Evolutionary conservation across 2,113 vertebrate genomes (phyloP), one percentile per base, ranked within the genome.

Genomic region (Corythornis madagascariensis): DNA sequence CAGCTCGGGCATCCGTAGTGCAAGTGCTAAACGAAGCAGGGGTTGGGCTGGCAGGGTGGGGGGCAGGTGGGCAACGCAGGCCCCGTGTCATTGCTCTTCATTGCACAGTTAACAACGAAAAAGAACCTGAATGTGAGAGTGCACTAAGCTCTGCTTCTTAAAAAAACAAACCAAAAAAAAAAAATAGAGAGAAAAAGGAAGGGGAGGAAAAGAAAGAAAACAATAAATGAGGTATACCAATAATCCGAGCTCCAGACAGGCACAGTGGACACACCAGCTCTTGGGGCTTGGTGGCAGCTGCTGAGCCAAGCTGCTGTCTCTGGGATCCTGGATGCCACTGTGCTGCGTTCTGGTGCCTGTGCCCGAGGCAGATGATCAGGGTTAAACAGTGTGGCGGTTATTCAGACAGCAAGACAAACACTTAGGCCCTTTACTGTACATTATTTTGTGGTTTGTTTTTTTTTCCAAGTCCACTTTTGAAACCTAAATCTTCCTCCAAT

Each of bases 191-290:
- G 22, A 22, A 5, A 9, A 33, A 22, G 56, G 13, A 22, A 10
- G 7, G 9, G 22, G 2, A 1, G 1, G 10, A 47, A 71, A 43
- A 24, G 13, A 4, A 64, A 16, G 7, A 25, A 53, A 55, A 78
- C 14, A 28, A n/a, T 94, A 17, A n/a, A n/a, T 94, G 96, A 98
- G 97, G 97, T 97, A 97, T 95, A 28, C 48, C 92, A 72, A 90
- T 74, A 66, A 57, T 5, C 3, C 2, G 90, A 65, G 79, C 61
- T 86, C 71, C 53, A 26, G 67, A 17, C n/a, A 45, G 74, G 76
- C 85, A 52, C 83, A 17, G 69, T 24, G 70, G 53, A 16, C 16
- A 28, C 60, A 15, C 59, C 93, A 56, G 60, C 79, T 31, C 79
- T 28, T 7, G 86, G 47, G 56, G 13, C 70, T 15, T 11, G 84